phyloP scores from a whole-genome alignment of 2,888 invertebrate genomes.

The Dione vanillae region DNA sequence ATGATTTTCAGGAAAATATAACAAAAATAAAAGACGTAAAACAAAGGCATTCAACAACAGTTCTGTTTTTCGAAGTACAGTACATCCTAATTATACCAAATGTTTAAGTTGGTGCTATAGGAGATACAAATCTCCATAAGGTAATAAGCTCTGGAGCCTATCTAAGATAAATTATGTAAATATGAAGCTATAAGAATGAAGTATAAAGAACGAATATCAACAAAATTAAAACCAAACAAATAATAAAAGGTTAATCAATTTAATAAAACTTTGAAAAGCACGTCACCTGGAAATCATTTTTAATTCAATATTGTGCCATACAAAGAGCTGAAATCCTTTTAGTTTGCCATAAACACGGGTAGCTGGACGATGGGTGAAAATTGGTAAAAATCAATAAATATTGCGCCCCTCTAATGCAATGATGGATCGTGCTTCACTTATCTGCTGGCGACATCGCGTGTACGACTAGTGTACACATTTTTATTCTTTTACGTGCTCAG shows the following conservation, averaged over 20 bases:
- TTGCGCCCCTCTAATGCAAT: slow-evolving; percentile 74
- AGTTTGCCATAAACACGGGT: slow-evolving; percentile 45
- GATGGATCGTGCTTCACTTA: slow-evolving; percentile 74
- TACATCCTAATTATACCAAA: too few species aligned
- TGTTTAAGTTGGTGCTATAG: too few species aligned
- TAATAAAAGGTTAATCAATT: not conserved
- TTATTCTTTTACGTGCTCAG: slow-evolving; percentile 53
- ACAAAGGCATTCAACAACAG: too few species aligned
- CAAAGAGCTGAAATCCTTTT: slow-evolving; percentile 46
- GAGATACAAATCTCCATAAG: too few species aligned
- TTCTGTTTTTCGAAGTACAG: too few species aligned
- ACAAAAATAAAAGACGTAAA: too few species aligned
- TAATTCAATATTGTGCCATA: slow-evolving; percentile 41
- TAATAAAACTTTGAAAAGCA: slow-evolving; percentile 26
- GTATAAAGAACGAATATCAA: too few species aligned
- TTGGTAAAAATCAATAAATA: slow-evolving; percentile 74
- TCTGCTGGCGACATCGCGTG: slow-evolving; percentile 71
- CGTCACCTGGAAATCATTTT: slow-evolving; percentile 30
- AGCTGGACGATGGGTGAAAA: slow-evolving; percentile 53
- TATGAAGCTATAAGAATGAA: not conserved
- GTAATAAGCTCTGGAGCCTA: too few species aligned
- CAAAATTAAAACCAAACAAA: not conserved
- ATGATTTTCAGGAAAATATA: too few species aligned
- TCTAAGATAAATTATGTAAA: not conserved
- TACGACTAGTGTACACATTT: slow-evolving; percentile 54